Conservation (phyloP, 1,140 invertebrate species). For the Bilobella aurantiaca region DNA sequence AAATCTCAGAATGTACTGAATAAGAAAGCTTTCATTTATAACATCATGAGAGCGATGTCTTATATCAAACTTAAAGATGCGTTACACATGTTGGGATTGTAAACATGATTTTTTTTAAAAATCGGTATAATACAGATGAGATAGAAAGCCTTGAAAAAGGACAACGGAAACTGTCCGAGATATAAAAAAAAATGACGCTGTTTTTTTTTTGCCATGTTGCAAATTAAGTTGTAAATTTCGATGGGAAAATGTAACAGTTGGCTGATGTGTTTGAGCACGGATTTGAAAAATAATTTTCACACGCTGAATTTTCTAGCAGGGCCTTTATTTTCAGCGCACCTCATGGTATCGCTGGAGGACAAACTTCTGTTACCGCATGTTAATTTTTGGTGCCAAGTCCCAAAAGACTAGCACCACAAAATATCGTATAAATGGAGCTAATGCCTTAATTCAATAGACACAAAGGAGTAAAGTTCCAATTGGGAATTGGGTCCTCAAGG, state of each 20-base stretch:
- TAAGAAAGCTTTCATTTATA: too few relatives aligned
- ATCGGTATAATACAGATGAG: too few relatives aligned
- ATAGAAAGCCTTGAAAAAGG: too few relatives aligned
- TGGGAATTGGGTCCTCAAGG: not conserved
- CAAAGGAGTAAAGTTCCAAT: not conserved
- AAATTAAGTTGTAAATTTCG: not conserved
- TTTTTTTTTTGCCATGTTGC: not conserved
- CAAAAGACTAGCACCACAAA: not conserved
- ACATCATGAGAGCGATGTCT: too few relatives aligned
- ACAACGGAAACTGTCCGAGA: not conserved
- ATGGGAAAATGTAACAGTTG: slow-evolving; percentile 8
- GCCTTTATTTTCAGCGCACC: too few relatives aligned
- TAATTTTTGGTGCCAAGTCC: too few relatives aligned
- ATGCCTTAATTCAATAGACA: not conserved
- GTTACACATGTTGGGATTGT: too few relatives aligned
- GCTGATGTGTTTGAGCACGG: not conserved
- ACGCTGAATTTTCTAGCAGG: too few relatives aligned
- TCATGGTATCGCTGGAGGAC: not conserved
- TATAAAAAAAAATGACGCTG: not conserved
- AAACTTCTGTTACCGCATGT: too few relatives aligned
- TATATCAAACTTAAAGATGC: too few relatives aligned
- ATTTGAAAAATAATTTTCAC: slow-evolving; percentile 1
- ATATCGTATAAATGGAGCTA: not conserved
- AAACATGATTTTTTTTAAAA: too few relatives aligned
- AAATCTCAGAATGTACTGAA: too few relatives aligned